Base-by-base conservation (phyloP, 2,797 vertebrate species). In the Merluccius polli region DNA sequence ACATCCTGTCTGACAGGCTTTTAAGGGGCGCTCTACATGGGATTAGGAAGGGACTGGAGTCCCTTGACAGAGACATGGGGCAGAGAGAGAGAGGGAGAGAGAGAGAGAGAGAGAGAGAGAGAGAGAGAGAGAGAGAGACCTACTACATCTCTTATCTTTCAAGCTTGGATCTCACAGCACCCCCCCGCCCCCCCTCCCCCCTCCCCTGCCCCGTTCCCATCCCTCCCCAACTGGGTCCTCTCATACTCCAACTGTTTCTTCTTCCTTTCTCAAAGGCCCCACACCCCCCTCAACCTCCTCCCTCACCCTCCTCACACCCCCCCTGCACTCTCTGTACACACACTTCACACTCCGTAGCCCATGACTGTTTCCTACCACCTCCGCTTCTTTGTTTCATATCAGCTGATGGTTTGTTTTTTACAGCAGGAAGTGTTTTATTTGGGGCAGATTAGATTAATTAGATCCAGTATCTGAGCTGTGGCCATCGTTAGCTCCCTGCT, bases 361-460 rank as follows among this genome's bases (percentile, higher is more conserved):
- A 29, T 74, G 79, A 21, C 72, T 48, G 31, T 36, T 31, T 30
- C 67, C 77, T 32, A 27, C 74, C 80, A 74, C 67, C 29, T 31
- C 74, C 35, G 73, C 72, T 72, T 0, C 35, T 30, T 59, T 70
- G 6, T 73, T 82, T 73, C 67, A 30, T 89, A 78, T 87, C 81
- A 83, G 83, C 72, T 84, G 76, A 24, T 27, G 59, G 59, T 65
- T 24, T 65, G 24, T 65, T 27, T 65, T 79, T 86, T 80, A 78
- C 78, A 69, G 38, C 78, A 71, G 75, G 71, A 82, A 84, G 79
- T 82, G 73, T 85, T 89, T 86, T 88, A 87, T 87, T 86, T 85
- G 75, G 85, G 85, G 85, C 79, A 84, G 84, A 89, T 87, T 87
- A 85, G n/a, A 90, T 89, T 83, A 84, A 88, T 89, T 83, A 86